A percentile compares a stretch with the other conserved stretches of the same genome.
Evolutionary conservation across 1,140 invertebrate genomes (phyloP).

Genomic region (Macrocentrus cingulum): DNA sequence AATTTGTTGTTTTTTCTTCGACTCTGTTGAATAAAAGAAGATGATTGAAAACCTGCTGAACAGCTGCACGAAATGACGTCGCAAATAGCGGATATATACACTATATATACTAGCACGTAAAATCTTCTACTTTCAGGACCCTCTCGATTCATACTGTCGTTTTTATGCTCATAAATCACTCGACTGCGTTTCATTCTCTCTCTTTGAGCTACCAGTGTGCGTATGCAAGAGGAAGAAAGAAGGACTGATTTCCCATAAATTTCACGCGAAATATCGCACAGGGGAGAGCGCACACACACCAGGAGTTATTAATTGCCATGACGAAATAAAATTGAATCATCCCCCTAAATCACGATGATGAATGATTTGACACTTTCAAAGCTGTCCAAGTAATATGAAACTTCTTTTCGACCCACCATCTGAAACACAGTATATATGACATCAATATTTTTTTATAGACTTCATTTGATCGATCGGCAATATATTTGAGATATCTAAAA

Average conservation of each 20-base stretch:
- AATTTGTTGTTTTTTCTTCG: no score
- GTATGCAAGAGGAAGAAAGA: conserved; percentile 3
- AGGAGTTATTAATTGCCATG: conserved; percentile 20
- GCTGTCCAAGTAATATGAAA: not conserved
- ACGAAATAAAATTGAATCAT: conserved; percentile 16
- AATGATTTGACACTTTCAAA: conserved; percentile 10
- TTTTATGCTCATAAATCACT: conserved; percentile 11
- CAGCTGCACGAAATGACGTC: conserved; percentile 25
- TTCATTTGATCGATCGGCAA: no score
- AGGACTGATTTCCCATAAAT: conserved; percentile 8
- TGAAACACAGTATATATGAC: no score
- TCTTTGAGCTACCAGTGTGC: not conserved
- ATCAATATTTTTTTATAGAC: no score
- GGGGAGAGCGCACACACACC: not conserved
- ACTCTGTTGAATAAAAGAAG: not conserved
- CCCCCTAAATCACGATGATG: conserved; percentile 5
- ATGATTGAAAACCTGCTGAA: not conserved
- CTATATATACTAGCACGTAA: conserved; percentile 1
- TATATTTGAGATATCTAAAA: no score
- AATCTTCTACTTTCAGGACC: conserved; percentile 4
- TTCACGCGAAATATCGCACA: conserved; percentile 8
- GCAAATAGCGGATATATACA: not conserved
- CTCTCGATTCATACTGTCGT: conserved; percentile 10
- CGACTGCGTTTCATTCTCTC: conserved; percentile 7
- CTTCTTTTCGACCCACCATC: not conserved